Conservation (phyloP, 2,113 vertebrate genomes). For the Nerophis ophidion region DNA sequence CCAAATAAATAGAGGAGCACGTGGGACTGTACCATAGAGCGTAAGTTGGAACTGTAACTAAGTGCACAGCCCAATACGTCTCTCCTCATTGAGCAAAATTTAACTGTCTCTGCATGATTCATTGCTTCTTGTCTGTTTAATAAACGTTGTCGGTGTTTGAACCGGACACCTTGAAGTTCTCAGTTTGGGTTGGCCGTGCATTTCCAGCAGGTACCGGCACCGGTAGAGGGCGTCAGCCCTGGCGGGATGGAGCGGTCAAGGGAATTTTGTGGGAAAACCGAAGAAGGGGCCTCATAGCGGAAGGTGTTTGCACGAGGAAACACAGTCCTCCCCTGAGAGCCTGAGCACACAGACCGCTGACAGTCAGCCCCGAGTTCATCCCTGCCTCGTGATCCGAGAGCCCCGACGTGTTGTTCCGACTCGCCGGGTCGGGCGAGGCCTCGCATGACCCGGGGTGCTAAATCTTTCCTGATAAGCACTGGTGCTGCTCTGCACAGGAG, state of each 20-base stretch:
- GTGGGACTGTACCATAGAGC: no score
- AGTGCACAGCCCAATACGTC: no score
- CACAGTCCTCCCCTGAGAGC: constrained; percentile 59
- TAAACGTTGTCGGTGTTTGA: no score
- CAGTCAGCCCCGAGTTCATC: constrained; percentile 50
- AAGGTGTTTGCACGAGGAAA: constrained; percentile 68
- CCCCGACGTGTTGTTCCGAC: constrained; percentile 33
- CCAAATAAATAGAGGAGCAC: no score
- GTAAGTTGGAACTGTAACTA: no score
- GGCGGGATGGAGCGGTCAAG: neutral
- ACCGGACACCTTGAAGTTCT: no score
- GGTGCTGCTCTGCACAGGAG: constrained; percentile 35
- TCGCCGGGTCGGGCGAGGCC: constrained; percentile 13
- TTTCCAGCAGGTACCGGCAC: constrained; percentile 10
- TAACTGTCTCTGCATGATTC: no score
- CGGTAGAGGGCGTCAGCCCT: constrained; percentile 3
- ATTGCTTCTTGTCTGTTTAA: no score
- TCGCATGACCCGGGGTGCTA: constrained; percentile 26
- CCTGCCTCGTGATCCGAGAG: constrained; percentile 39
- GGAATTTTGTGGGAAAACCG: constrained; percentile 69
- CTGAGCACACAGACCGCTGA: constrained; percentile 46
- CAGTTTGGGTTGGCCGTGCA: neutral
- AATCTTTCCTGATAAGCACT: constrained; percentile 50
- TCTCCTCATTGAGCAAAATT: no score
- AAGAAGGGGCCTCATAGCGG: constrained; percentile 49